Conservation (phyloP, 2,888 invertebrate genomes). For the Ferdinandea cuprea region DNA sequence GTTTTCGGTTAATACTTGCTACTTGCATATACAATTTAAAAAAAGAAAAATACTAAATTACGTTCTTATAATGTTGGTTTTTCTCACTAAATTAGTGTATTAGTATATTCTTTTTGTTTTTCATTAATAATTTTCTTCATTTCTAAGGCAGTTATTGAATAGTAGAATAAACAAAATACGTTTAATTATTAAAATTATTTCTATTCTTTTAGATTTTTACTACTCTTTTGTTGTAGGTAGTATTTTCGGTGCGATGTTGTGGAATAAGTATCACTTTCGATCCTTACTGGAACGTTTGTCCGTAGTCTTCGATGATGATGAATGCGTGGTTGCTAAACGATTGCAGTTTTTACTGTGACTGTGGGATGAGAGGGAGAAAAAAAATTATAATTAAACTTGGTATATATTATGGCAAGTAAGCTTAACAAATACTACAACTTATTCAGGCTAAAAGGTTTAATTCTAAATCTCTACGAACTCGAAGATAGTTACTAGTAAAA, state of each 20-base stretch:
- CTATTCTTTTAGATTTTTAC: background rate
- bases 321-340: slow-evolving; percentile 41
- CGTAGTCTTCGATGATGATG: slow-evolving; percentile 53
- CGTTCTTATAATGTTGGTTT: slow-evolving; percentile 1
- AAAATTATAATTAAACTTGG: background rate
- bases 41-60: slow-evolving; percentile 32
- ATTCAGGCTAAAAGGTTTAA: slow-evolving; percentile 39
- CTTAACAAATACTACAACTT: slow-evolving; percentile 24
- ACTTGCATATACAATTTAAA: slow-evolving; percentile 7
- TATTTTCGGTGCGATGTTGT: slow-evolving; percentile 12
- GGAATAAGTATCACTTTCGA: slow-evolving; percentile 37
- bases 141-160: slow-evolving; percentile 15
- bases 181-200: background rate
- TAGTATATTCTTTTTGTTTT: slow-evolving; percentile 38
- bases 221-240: background rate
- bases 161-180: background rate
- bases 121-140: slow-evolving; percentile 15
- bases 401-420: background rate
- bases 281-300: slow-evolving; percentile 64
- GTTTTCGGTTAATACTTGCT: slow-evolving; percentile 22
- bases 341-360: slow-evolving; percentile 60
- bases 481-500: slow-evolving; percentile 38
- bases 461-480: slow-evolving; percentile 9
- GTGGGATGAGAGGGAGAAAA: slow-evolving; percentile 6
- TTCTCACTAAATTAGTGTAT: slow-evolving; percentile 40